These are phyloP conservation scores for Petrocephalus microphthalmus DNA, from an alignment of 2,113 vertebrate species.

Conservation along the genomic window DNA sequence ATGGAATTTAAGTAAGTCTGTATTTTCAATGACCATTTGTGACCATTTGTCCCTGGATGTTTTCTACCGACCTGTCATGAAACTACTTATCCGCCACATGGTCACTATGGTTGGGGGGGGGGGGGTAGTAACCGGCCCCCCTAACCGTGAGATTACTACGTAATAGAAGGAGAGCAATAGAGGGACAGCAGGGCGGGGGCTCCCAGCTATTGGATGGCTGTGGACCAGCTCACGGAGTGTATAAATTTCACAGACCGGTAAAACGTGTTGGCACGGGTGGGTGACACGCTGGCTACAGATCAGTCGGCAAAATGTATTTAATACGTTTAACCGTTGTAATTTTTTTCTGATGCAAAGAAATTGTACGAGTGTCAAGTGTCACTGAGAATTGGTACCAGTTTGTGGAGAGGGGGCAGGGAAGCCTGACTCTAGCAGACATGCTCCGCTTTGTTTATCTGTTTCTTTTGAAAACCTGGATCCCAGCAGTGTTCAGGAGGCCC, in stretches of 20 bases:
- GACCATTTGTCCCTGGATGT: background rate
- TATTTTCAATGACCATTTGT: background rate
- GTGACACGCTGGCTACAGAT: background rate
- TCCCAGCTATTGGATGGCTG: background rate
- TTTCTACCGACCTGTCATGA: background rate
- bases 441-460: background rate
- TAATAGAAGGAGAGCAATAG: background rate
- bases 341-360: background rate
- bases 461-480: background rate
- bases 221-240: background rate
- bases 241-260: background rate
- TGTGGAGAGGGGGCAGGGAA: background rate
- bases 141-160: background rate
- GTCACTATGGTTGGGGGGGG: background rate
- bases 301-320: background rate
- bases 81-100: background rate
- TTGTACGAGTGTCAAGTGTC: background rate
- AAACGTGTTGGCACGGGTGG: background rate
- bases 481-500: slow-evolving; percentile 40
- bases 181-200: background rate
- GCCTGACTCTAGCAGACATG: background rate
- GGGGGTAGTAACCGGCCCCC: background rate
- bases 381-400: background rate
- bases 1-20: background rate
- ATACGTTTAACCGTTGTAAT: background rate